Conservation (phyloP, 2,888 invertebrate genomes). For the Caenorhabditis sinica region DNA sequence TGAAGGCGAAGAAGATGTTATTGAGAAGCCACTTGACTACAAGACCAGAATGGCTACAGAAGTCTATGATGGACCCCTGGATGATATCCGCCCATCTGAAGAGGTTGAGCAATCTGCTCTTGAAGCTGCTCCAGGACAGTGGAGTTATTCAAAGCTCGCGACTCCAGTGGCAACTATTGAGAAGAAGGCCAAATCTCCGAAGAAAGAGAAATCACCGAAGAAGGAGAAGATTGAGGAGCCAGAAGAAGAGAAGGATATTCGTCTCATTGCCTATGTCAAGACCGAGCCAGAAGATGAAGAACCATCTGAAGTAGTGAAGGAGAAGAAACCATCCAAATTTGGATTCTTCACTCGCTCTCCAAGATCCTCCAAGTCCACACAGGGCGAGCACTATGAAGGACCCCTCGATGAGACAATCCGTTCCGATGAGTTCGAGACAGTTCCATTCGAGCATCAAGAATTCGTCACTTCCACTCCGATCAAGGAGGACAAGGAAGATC, state of each 20-base stretch:
- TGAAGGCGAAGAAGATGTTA: conserved; percentile 3
- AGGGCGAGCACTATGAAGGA: conserved; percentile 53
- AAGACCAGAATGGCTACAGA: conserved; percentile 26
- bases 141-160: not conserved
- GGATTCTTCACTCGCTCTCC: conserved; percentile 42
- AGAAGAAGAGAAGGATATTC: conserved; percentile 13
- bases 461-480: conserved; percentile 9
- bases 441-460: conserved; percentile 49
- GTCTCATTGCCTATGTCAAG: conserved; percentile 37
- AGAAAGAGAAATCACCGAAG: conserved; percentile 47
- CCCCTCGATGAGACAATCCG: conserved; percentile 46
- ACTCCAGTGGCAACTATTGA: conserved; percentile 46
- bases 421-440: conserved; percentile 40
- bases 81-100: conserved; percentile 36
- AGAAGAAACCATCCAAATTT: conserved; percentile 43
- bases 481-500: not conserved
- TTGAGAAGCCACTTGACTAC: conserved; percentile 51
- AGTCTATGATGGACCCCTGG: conserved; percentile 56
- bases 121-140: not conserved
- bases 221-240: conserved; percentile 15
- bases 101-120: conserved; percentile 54
- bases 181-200: conserved; percentile 13
- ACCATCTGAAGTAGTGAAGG: not conserved
- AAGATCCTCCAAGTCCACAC: conserved; percentile 15
- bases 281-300: conserved; percentile 37